A percentile compares a stretch with the other conserved stretches of the same genome.
Conservation (phyloP, 2,113 vertebrate genomes). For the Melozone crissalis region DNA sequence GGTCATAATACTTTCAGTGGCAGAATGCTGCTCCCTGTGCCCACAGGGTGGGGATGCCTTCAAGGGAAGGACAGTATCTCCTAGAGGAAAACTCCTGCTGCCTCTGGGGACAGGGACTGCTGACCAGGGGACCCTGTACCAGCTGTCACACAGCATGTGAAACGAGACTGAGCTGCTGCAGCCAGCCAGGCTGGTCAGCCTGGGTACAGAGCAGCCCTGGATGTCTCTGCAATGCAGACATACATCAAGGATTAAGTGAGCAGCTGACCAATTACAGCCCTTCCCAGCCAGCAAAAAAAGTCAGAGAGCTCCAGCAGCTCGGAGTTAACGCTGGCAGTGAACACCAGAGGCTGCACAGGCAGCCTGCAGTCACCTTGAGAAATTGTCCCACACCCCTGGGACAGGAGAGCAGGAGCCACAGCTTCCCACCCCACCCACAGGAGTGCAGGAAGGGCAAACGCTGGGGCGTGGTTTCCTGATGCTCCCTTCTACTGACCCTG, state of each 20-base stretch:
- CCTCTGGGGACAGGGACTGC: not conserved
- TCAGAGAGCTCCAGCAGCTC: not conserved
- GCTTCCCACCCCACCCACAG: not conserved
- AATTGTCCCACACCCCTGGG: not conserved
- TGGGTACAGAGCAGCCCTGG: not conserved
- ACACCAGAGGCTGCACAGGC: not conserved
- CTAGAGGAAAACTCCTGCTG: not conserved
- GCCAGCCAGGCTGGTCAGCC: slow-evolving; percentile 29
- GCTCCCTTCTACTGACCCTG: not conserved
- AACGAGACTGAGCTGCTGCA: not conserved
- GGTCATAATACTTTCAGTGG: not conserved
- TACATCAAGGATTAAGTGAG: slow-evolving; percentile 32
- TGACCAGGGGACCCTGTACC: not conserved
- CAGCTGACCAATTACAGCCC: slow-evolving; percentile 50
- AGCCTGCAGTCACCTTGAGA: slow-evolving; percentile 34
- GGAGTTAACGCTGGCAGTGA: not conserved
- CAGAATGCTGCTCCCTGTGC: not conserved
- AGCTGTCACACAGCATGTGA: not conserved
- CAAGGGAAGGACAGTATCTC: not conserved
- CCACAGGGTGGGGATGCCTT: not conserved
- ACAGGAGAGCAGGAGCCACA: not conserved
- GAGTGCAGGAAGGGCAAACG: not conserved
- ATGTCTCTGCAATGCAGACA: slow-evolving; percentile 61
- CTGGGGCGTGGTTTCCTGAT: not conserved
- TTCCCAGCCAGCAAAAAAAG: not conserved